Evolutionary conservation across 2,797 vertebrate species (phyloP).

Genomic region (Jordanella pulchra): DNA sequence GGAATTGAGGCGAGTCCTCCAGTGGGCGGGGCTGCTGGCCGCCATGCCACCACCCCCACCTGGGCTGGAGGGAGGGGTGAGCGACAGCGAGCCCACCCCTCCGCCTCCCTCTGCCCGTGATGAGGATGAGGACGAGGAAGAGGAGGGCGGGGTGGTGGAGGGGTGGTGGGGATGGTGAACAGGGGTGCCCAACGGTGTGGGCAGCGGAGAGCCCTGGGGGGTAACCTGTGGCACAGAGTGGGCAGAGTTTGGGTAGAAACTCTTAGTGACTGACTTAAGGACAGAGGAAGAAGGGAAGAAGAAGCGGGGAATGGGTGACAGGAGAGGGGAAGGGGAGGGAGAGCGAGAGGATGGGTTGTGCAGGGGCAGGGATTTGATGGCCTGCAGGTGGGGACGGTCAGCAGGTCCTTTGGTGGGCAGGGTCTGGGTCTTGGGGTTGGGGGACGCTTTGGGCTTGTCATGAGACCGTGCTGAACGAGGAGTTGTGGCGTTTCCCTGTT

Average conservation of each 20-base stretch:
- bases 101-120: constrained; percentile 81
- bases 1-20: constrained; percentile 93
- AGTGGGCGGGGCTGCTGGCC: constrained; percentile 90
- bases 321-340: constrained; percentile 84
- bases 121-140: constrained; percentile 86
- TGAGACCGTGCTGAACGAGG: constrained; percentile 74
- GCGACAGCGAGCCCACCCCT: constrained; percentile 82
- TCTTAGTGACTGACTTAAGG: constrained; percentile 87
- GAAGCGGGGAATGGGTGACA: constrained; percentile 83
- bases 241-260: constrained; percentile 84
- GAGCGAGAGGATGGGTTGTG: constrained; percentile 84
- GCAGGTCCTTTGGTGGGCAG: constrained; percentile 85
- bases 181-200: constrained; percentile 91
- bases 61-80: constrained; percentile 87
- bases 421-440: constrained; percentile 89
- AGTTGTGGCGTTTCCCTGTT: constrained; percentile 73
- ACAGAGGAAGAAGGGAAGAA: constrained; percentile 85
- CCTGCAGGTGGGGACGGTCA: constrained; percentile 85
- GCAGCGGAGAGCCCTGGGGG: constrained; percentile 89
- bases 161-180: constrained; percentile 91
- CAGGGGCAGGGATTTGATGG: constrained; percentile 85
- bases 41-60: constrained; percentile 83
- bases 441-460: constrained; percentile 73
- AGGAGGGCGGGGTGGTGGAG: constrained; percentile 88
- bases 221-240: constrained; percentile 87